Base-by-base conservation (phyloP, 2,113 vertebrate genomes). In the Melanotaenia duboulayi region DNA sequence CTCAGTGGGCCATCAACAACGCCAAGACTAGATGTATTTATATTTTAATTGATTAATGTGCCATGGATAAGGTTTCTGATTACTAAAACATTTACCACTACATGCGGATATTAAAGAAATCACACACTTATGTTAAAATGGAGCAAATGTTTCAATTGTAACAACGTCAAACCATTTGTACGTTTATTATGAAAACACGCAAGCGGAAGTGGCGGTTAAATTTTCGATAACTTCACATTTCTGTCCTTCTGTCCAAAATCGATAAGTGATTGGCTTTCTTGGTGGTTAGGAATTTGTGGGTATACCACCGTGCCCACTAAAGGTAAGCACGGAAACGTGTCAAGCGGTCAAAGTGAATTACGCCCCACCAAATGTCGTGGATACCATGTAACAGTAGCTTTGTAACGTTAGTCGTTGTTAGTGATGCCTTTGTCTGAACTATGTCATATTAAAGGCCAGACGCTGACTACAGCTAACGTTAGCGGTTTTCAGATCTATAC, bases 201-300 rank as follows among this genome's bases (percentile, higher is more conserved):
- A 40, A 62, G 1, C 81, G 88, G 90, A 89, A 85, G 32, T 66
- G 5, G 1, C 0, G 0, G 14, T 28, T 16, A 16, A 16, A 50
- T 7, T 20, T 1, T 7, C 0, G 64, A 23, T 11, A 73, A 42
- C 76, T 63, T 82, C 16, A 78, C 89, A 66, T n/a, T 71, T 61
- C 42, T 74, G 40, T 51, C 49, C 22, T 28, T 32, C 60, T 13
- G 51, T 39, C 25, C 57, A 77, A 85, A 91, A 92, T 92, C 87
- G 87, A 92, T 92, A 87, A 84, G 82, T 90, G 87, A 92, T 92
- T 86, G 85, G 82, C 65, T 89, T 89, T 85, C 40, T 74, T 82
- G 48, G 80, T 86, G 78, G 51, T 81, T 65, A 60, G 78, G 42
- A 83, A 72, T 80, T 49, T 37, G 66, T 46, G 74, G 74, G 74